Evolutionary conservation across 2,888 invertebrate genomes (phyloP), one percentile per base, ranked within the genome.

Genomic region (Zele albiditarsus): DNA sequence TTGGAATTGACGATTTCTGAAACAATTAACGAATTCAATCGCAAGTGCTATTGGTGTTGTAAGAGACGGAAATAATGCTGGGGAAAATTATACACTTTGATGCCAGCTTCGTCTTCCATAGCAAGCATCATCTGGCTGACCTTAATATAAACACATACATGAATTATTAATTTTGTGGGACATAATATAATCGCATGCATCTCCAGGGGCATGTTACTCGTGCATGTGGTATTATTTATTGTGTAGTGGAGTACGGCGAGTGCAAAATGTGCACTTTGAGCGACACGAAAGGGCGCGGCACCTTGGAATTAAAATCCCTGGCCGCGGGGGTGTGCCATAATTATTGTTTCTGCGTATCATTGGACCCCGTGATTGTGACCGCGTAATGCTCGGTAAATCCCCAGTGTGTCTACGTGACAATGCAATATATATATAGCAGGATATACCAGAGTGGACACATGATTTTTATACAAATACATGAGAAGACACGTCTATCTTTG

Each of bases 371-470:
- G 69, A 38, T 79, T 77, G 77, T 67, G 73, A 68, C 63, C 82
- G 75, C 70, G 71, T 79, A 79, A 78, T 81, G 77, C 78, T 77
- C 79, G 80, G 80, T 82, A 80, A 81, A 84, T 80, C 78, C 77
- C 65, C 63, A 65, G 76, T 80, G 49, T 38, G 31, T 16, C 8
- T 46, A 49, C 46, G 27, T 53, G 70, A 70, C 42, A 25, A 67
- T 67, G 58, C 65, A 28, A 49, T 71, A 71, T 49, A 38, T 46
- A 42, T 33, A 25, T 33, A 31, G 62, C 16, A 4, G 25, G 3
- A 23, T 10, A 38, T 38, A 16, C n/a, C n/a, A 66, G 16, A 14
- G 60, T 31, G 31, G 31, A 25, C 16, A 25, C 8, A 28, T 69
- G 31, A 38, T 16, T 70, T 31, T 31, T 53, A 10, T 33, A 31